Evolutionary conservation across 2,113 vertebrate genomes (phyloP).

Genomic region (Centropristis striata): DNA sequence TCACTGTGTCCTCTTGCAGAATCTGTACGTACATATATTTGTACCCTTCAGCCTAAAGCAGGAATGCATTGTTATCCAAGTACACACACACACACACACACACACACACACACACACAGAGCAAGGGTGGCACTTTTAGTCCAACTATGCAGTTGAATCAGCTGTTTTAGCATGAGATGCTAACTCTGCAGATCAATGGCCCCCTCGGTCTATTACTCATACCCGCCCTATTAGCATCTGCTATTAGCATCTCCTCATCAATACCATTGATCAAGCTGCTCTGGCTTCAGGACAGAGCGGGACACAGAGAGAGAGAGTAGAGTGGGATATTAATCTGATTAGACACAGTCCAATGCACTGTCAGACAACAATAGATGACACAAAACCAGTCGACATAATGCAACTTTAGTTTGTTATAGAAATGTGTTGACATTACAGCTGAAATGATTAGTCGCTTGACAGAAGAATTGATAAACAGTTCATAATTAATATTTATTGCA

Average conservation of each 20-base stretch:
- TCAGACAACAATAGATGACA: background rate
- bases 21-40: background rate
- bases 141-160: constrained; percentile 79
- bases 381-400: too few species aligned
- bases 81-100: constrained; percentile 26
- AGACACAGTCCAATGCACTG: constrained; percentile 21
- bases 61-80: constrained; percentile 7
- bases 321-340: constrained; percentile 38
- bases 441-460: background rate
- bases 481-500: too few species aligned
- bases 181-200: constrained; percentile 82
- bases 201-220: constrained; percentile 73
- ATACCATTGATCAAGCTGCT: constrained; percentile 74
- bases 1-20: background rate
- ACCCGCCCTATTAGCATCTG: constrained; percentile 76
- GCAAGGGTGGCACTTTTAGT: constrained; percentile 78
- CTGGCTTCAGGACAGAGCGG: constrained; percentile 36
- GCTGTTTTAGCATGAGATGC: constrained; percentile 80
- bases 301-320: constrained; percentile 26
- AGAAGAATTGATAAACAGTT: too few species aligned
- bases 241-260: constrained; percentile 76
- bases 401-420: background rate
- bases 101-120: constrained; percentile 44
- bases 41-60: background rate
- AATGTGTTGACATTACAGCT: background rate